Conservation (phyloP, 2,888 invertebrate species). For the Ichneumoninae sp. region DNA sequence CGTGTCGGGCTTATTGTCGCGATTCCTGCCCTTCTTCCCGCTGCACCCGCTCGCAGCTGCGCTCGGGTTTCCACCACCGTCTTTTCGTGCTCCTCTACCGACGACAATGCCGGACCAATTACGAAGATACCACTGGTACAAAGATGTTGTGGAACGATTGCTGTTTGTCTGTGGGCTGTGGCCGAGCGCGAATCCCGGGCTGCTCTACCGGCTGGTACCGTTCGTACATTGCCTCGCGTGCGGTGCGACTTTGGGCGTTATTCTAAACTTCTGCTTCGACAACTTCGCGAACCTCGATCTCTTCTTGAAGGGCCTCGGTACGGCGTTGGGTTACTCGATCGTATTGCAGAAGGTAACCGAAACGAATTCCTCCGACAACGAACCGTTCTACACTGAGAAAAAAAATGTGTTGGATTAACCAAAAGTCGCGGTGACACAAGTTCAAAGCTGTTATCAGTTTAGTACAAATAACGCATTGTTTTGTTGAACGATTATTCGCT, state of each 20-base stretch:
- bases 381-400: neutral
- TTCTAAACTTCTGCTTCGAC: slow-evolving; percentile 59
- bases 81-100: neutral
- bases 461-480: no score
- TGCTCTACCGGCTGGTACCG: slow-evolving; percentile 31
- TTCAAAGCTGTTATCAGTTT: no score
- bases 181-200: slow-evolving; percentile 46
- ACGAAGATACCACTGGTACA: slow-evolving; percentile 49
- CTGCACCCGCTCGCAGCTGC: neutral
- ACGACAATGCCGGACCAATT: slow-evolving; percentile 48
- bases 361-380: neutral
- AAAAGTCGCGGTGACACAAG: no score
- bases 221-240: slow-evolving; percentile 18
- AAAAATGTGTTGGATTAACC: no score
- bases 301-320: slow-evolving; percentile 59
- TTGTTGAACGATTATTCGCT: no score
- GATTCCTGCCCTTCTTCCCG: neutral
- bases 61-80: neutral
- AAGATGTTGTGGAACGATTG: slow-evolving; percentile 34
- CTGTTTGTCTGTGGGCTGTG: slow-evolving; percentile 53
- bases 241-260: slow-evolving; percentile 14
- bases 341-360: slow-evolving; percentile 30
- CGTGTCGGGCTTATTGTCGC: neutral
- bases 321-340: slow-evolving; percentile 48
- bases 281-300: slow-evolving; percentile 58